Percentiles rank a stretch among this genome's conserved stretches.
These are phyloP conservation scores for Lepidurus apus DNA, from an alignment of 1,140 invertebrate species.

Conservation along the genomic window DNA sequence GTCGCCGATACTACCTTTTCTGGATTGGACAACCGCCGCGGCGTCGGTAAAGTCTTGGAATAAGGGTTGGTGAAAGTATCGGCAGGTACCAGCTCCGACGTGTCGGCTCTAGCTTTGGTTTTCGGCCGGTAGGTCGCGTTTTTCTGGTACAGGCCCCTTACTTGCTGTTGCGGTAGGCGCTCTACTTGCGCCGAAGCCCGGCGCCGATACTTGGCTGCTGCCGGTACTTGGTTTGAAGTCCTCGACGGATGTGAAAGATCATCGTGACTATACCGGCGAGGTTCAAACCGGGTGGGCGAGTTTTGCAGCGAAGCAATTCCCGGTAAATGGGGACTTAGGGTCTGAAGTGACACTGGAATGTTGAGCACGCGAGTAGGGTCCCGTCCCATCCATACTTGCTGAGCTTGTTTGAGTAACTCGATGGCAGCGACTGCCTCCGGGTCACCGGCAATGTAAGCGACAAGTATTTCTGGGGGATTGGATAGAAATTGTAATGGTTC, in stretches of 20 bases:
- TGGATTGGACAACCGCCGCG: background rate
- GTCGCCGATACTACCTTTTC: background rate
- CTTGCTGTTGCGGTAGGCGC: background rate
- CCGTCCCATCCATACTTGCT: constrained; percentile 28
- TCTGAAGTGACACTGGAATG: background rate
- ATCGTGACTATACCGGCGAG: constrained; percentile 30
- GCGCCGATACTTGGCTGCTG: constrained; percentile 25
- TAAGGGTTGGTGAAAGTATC: background rate
- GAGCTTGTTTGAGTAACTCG: constrained; percentile 31
- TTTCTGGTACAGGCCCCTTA: background rate
- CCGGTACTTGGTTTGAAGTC: background rate
- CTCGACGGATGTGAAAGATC: constrained; percentile 16
- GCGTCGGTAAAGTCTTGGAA: background rate
- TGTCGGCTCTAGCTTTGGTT: background rate
- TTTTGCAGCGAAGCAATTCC: background rate
- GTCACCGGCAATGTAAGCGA: constrained; percentile 31
- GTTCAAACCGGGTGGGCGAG: background rate
- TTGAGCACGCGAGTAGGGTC: background rate
- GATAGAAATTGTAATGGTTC: background rate
- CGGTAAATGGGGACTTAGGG: constrained; percentile 5
- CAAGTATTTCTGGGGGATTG: constrained; percentile 32
- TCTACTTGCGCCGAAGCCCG: constrained; percentile 24
- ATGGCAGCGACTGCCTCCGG: constrained; percentile 33
- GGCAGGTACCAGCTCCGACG: background rate
- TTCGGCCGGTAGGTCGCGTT: background rate